Evolutionary conservation across 2,797 vertebrate species (phyloP).

Genomic region (Amazona finschi): DNA sequence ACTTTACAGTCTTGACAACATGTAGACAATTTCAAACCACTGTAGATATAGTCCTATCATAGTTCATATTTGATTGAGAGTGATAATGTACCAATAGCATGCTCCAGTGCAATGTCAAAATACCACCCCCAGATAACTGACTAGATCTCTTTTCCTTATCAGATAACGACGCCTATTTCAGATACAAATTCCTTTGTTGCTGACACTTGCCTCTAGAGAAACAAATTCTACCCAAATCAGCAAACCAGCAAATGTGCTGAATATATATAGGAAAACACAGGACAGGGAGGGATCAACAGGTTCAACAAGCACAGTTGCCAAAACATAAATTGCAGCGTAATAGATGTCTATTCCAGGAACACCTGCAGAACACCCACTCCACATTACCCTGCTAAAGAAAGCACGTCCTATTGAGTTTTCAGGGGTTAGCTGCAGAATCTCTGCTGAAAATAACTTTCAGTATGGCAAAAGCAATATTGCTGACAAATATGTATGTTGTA

Average conservation of each 20-base stretch:
- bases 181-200: background rate
- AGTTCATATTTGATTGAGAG: background rate
- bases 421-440: background rate
- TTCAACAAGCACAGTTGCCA: background rate
- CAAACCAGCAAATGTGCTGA: background rate
- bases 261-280: background rate
- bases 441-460: background rate
- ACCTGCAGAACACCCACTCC: background rate
- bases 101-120: background rate
- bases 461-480: background rate
- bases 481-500: background rate
- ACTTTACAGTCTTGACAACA: background rate
- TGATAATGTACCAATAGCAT: background rate
- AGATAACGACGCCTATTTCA: background rate
- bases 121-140: background rate
- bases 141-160: background rate
- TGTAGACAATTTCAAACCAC: background rate
- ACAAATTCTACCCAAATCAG: background rate
- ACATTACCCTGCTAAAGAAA: background rate
- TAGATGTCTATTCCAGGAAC: background rate
- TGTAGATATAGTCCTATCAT: background rate
- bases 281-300: background rate
- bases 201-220: background rate
- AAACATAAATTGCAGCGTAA: background rate
- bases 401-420: background rate